Base-by-base conservation (phyloP, 2,797 vertebrate species). In the Melanotaenia boesemani region DNA sequence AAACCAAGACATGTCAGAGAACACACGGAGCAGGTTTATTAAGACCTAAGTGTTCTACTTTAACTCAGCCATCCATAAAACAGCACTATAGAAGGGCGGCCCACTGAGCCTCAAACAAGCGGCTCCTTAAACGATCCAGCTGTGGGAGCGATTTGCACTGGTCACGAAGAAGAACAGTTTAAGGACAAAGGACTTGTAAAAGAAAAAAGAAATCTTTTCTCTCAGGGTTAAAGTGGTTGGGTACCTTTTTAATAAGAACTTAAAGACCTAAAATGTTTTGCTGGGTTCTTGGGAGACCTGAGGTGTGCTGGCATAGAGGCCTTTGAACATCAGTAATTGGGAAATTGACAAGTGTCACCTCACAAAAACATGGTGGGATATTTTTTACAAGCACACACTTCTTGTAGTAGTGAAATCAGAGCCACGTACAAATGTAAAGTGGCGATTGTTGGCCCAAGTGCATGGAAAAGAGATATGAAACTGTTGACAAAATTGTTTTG, bases 241-340 rank as follows among this genome's bases (percentile, higher is more conserved):
- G 91, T 80, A 81, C 52, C 83, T 81, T 84, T 80, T 93, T 93
- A 95, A 94, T 93, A 94, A 92, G 85, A 92, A 84, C 80, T 83
- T 83, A 89, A 94, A 93, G 88, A 91, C 82, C 85, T 89, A 20
- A 84, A 91, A 85, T 92, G 86, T 93, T 94, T 93, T 94, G 87
- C 79, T 80, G 66, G 76, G 78, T 87, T 93, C 85, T 94, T 93
- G 89, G 91, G 75, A 89, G 79, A 87, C 89, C 83, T 79, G 69
- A 82, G 86, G 84, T 85, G 60, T 48, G 18, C 56, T 82, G 80
- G 55, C 83, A 82, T 72, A 66, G 66, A 83, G 76, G 69, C 80
- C 82, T 91, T 86, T 91, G 84, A 94, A 79, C 85, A 37, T 84
- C 77, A 87, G 89, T 95, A 95, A 95, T 93, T 94, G 90, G 88